These are phyloP conservation scores for Bubalus kerabau DNA, from an alignment of 2,113 vertebrate species.

Conservation along the genomic window DNA sequence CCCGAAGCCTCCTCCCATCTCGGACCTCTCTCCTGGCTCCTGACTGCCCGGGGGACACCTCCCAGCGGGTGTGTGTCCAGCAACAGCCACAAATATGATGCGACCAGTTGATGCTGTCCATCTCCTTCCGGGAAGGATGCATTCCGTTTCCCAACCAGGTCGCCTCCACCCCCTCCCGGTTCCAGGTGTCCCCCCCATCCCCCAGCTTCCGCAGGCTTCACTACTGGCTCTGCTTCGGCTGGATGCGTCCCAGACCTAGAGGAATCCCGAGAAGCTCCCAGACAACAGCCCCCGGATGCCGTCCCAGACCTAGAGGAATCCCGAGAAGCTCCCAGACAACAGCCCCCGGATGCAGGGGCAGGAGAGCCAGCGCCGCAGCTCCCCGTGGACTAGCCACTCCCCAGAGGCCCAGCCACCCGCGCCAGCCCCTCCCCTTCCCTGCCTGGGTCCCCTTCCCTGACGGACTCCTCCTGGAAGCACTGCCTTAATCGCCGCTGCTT, in stretches of 20 bases:
- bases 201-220: not conserved
- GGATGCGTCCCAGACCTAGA: not conserved
- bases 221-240: not conserved
- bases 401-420: not conserved
- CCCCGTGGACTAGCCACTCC: not conserved
- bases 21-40: not conserved
- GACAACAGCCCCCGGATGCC: not conserved
- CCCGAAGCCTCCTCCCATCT: not conserved
- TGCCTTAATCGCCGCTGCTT: not conserved
- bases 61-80: not conserved
- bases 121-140: too few relatives aligned
- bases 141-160: not conserved
- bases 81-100: not conserved
- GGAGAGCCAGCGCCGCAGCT: not conserved
- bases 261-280: not conserved
- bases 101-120: not conserved
- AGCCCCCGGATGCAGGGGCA: not conserved
- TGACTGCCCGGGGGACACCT: not conserved
- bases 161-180: rapidly evolving
- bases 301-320: not conserved
- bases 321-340: not conserved
- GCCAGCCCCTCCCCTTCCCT: not conserved
- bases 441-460: not conserved
- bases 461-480: not conserved
- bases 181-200: not conserved